Conservation (phyloP, 2,888 invertebrate genomes). For the Drosophila leonis region DNA sequence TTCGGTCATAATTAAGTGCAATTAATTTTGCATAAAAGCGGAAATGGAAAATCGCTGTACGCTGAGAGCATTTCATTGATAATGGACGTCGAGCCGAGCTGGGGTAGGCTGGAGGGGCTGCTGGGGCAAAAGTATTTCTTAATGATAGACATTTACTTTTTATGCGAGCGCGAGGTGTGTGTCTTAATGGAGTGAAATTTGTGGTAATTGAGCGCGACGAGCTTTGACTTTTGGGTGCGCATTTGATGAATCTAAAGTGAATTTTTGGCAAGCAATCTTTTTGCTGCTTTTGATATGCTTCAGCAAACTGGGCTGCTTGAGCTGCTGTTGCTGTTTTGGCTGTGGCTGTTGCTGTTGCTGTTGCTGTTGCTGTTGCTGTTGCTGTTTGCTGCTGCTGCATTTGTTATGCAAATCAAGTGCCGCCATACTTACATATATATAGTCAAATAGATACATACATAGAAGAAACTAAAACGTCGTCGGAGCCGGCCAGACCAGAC, state of each 20-base stretch:
- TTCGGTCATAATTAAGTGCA: constrained; percentile 68
- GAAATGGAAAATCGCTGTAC: constrained; percentile 66
- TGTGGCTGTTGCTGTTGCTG: constrained; percentile 17
- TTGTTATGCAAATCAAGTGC: constrained; percentile 80
- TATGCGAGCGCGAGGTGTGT: constrained; percentile 68
- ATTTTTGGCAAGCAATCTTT: constrained; percentile 50
- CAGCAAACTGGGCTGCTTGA: constrained; percentile 39
- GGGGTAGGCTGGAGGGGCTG: not conserved
- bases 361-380: no score
- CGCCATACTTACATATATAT: constrained; percentile 54
- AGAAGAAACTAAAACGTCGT: constrained; percentile 63
- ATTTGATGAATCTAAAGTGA: constrained; percentile 70
- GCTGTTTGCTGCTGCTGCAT: constrained; percentile 68
- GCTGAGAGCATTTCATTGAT: constrained; percentile 48
- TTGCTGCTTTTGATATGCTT: constrained; percentile 36
- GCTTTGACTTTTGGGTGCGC: constrained; percentile 67
- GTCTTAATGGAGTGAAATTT: constrained; percentile 79
- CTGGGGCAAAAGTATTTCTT: constrained; percentile 44
- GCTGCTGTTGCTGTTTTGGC: constrained; percentile 42
- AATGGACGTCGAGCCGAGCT: constrained; percentile 13
- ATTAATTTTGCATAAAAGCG: constrained; percentile 76
- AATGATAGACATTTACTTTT: constrained; percentile 81
- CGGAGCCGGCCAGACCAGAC: constrained; percentile 55
- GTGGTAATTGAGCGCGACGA: constrained; percentile 75
- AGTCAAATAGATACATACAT: constrained; percentile 27